These are phyloP conservation scores for Tortrix viridana DNA, from an alignment of 2,888 invertebrate species.

Conservation along the genomic window DNA sequence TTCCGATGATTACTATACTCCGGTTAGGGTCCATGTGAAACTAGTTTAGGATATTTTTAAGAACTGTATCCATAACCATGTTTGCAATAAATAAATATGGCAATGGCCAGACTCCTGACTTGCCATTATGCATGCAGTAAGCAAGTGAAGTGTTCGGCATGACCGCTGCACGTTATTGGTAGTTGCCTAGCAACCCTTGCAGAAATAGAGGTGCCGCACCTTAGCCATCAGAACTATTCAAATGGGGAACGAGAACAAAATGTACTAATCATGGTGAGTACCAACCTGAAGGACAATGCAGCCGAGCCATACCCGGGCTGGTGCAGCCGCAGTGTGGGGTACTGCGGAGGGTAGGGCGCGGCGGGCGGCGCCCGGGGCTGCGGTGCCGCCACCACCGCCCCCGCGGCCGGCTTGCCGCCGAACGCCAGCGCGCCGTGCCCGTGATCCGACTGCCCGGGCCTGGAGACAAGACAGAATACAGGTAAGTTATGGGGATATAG, in stretches of 20 bases:
- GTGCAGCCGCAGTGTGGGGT: constrained; percentile 74
- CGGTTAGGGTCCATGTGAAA: too few relatives aligned
- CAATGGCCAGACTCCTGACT: too few relatives aligned
- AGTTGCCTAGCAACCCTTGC: too few relatives aligned
- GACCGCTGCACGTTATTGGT: too few relatives aligned
- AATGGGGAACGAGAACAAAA: neutral
- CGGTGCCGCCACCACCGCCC: constrained; percentile 66
- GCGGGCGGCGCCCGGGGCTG: constrained; percentile 71
- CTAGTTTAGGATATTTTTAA: too few relatives aligned
- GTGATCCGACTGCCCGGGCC: constrained; percentile 81
- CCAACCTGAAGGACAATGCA: constrained; percentile 75
- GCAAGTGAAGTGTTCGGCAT: too few relatives aligned
- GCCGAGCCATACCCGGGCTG: constrained; percentile 79
- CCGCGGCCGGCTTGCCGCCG: constrained; percentile 74
- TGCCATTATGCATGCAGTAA: too few relatives aligned
- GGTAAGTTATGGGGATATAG: neutral
- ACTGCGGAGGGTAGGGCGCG: constrained; percentile 72
- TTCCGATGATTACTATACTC: too few relatives aligned
- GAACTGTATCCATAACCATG: too few relatives aligned
- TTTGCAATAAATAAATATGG: too few relatives aligned
- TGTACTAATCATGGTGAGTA: neutral
- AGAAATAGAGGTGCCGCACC: too few relatives aligned
- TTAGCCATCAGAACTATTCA: too few relatives aligned
- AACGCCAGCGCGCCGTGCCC: constrained; percentile 76
- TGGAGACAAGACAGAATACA: constrained; percentile 47